These are phyloP conservation scores for Motacilla tschutschensis DNA, from an alignment of 2,113 vertebrate species.

Conservation along the genomic window DNA sequence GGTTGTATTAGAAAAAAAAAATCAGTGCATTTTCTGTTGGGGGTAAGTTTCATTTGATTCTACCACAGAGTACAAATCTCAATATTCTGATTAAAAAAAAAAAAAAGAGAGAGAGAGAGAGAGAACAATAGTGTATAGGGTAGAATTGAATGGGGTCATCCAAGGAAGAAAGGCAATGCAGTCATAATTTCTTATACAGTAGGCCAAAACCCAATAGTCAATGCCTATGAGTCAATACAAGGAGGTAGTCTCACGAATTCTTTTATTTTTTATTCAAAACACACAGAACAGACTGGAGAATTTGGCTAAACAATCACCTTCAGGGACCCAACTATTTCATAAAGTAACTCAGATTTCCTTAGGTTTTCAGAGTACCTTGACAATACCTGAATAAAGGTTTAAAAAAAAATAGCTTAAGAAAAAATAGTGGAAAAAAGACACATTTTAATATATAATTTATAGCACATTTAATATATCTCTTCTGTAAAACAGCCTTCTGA, in stretches of 20 bases:
- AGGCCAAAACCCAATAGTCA: neutral
- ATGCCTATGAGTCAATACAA: neutral
- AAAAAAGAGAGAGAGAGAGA: fast-evolving
- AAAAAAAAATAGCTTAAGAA: neutral
- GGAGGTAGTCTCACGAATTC: neutral
- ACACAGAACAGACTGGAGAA: neutral
- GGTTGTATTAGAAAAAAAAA: neutral
- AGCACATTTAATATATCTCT: neutral
- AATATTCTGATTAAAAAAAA: neutral
- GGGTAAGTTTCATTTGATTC: neutral
- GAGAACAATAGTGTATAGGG: neutral
- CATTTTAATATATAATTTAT: neutral
- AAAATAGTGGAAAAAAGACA: neutral
- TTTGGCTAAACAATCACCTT: neutral
- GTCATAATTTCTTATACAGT: neutral
- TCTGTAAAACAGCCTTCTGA: neutral
- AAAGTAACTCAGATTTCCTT: neutral
- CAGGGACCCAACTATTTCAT: neutral
- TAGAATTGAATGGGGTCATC: neutral
- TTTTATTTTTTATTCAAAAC: neutral
- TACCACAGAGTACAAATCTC: neutral
- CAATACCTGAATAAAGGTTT: neutral
- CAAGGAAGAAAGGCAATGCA: neutral
- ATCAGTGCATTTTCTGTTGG: neutral
- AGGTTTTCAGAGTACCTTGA: neutral